Evolutionary conservation across 2,113 vertebrate genomes (phyloP).

Genomic region (Thomomys bottae): DNA sequence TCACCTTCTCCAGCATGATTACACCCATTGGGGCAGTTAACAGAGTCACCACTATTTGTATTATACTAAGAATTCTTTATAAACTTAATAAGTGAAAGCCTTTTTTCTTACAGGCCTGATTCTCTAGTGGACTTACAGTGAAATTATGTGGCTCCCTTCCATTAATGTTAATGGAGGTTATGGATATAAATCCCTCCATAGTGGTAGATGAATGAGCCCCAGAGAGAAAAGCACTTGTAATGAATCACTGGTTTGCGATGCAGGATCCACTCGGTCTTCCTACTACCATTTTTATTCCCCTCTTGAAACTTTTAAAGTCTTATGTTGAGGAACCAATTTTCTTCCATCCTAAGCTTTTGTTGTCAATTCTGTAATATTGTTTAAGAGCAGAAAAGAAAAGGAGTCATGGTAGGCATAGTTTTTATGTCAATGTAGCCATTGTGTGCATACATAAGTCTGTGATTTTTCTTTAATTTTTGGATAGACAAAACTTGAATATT

Average conservation of each 20-base stretch:
- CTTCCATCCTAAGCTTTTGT: not conserved
- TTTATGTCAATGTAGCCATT: constrained; percentile 3
- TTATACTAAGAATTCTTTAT: constrained; percentile 80
- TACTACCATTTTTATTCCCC: not conserved
- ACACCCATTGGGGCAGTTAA: constrained; percentile 78
- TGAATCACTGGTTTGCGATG: constrained; percentile 59
- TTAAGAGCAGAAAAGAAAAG: not conserved
- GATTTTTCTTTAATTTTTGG: constrained; percentile 47
- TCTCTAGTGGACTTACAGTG: constrained; percentile 59
- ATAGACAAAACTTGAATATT: constrained; percentile 12
- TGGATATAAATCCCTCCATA: constrained; percentile 57
- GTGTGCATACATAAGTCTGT: not conserved
- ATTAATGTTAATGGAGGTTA: constrained; percentile 75
- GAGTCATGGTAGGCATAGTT: not conserved
- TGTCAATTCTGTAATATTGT: not conserved
- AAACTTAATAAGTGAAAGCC: constrained; percentile 79
- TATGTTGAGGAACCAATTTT: constrained; percentile 18
- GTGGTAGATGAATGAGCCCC: constrained; percentile 68
- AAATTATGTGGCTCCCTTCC: constrained; percentile 75
- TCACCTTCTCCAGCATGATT: constrained; percentile 69
- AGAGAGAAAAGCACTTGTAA: constrained; percentile 69
- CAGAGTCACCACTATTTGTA: constrained; percentile 79
- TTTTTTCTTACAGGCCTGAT: constrained; percentile 48
- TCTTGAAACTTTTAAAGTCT: constrained; percentile 36
- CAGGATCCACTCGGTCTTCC: constrained; percentile 51